Conservation (phyloP, 2,113 vertebrate species). For the Parus major region DNA sequence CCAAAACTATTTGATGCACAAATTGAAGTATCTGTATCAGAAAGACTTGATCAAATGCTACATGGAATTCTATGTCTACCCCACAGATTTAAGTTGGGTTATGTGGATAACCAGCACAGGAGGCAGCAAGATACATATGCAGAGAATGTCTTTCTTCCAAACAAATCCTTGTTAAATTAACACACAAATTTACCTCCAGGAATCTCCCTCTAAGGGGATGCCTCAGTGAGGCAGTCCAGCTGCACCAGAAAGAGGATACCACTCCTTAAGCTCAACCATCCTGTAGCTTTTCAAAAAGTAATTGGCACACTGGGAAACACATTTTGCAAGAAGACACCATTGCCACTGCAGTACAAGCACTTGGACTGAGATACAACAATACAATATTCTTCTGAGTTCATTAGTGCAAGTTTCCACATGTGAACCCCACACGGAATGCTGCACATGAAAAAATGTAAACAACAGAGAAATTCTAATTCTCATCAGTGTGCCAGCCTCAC, state of each 20-base stretch:
- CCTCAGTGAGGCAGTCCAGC: not conserved
- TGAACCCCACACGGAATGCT: conserved; percentile 71
- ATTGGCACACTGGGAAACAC: conserved; percentile 71
- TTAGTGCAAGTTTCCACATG: conserved; percentile 70
- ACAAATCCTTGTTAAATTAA: not conserved
- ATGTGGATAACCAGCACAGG: not conserved
- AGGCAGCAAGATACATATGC: accelerated
- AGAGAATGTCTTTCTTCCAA: not conserved
- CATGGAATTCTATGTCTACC: not conserved
- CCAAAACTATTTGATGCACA: not conserved
- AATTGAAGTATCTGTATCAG: not conserved
- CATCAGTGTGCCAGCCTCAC: conserved; percentile 21
- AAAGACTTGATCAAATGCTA: not conserved
- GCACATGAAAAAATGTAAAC: conserved; percentile 74
- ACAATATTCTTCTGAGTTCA: conserved; percentile 72
- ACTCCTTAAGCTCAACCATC: conserved; percentile 71
- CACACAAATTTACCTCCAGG: not conserved
- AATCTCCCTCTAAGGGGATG: not conserved
- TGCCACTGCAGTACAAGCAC: conserved; percentile 69
- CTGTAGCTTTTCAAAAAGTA: conserved; percentile 68
- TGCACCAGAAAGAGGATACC: conserved; percentile 64
- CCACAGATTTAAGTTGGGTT: not conserved
- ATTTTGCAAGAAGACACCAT: conserved; percentile 75
- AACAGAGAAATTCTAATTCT: conserved; percentile 64
- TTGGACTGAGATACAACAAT: conserved; percentile 69